A percentile compares a stretch with the other conserved stretches of the same genome.
Conservation (phyloP, 2,797 vertebrate species). For the Amazona ochrocephala region DNA sequence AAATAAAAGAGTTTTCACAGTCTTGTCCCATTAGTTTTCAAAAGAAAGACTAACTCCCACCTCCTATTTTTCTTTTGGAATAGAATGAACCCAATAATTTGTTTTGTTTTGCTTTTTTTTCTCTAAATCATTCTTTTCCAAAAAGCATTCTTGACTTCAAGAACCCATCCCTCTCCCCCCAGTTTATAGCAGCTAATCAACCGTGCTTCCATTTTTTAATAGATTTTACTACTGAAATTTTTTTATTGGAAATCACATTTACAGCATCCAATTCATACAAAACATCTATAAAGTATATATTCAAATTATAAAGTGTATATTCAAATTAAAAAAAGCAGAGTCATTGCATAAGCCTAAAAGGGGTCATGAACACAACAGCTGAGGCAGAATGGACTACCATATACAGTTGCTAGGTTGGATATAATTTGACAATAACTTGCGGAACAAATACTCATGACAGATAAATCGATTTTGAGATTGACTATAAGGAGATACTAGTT, state of each 20-base stretch:
- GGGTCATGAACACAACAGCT: background rate
- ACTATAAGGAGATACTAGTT: background rate
- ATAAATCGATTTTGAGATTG: background rate
- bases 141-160: background rate
- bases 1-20: background rate
- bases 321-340: background rate
- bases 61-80: background rate
- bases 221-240: background rate
- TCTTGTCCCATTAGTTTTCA: background rate
- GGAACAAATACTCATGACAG: background rate
- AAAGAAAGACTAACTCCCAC: background rate
- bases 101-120: background rate
- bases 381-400: background rate
- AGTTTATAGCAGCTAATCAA: background rate
- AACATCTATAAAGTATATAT: background rate
- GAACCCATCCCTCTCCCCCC: background rate
- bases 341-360: background rate
- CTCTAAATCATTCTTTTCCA: background rate
- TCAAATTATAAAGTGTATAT: background rate
- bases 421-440: background rate
- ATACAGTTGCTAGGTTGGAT: background rate
- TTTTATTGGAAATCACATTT: background rate
- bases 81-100: background rate
- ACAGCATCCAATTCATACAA: background rate
- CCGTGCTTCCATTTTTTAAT: background rate